phyloP scores from a whole-genome alignment of 2,113 vertebrate species.

The Saccopteryx leptura region DNA sequence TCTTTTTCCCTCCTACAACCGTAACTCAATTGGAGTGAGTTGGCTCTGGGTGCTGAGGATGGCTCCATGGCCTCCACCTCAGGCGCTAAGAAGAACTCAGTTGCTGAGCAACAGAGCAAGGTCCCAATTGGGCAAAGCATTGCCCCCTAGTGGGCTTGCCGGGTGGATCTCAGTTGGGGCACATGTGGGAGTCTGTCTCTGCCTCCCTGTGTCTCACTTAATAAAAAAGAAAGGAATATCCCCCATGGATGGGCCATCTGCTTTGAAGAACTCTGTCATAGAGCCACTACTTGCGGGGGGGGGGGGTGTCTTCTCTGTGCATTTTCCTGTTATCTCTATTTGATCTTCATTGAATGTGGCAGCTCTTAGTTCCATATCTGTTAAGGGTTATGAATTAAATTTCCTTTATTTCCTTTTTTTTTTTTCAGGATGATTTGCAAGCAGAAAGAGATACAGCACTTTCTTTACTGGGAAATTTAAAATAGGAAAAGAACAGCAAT shows the following conservation, averaged over 20 bases:
- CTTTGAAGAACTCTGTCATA: not conserved
- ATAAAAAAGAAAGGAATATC: not conserved
- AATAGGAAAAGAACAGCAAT: not conserved
- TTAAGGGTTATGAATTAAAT: not conserved
- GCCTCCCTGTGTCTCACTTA: too few species aligned
- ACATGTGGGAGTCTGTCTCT: too few species aligned
- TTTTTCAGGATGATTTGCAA: not conserved
- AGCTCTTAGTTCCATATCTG: not conserved
- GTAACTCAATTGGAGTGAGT: too few species aligned
- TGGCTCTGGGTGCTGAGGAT: too few species aligned
- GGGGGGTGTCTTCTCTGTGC: not conserved
- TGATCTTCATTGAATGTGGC: not conserved
- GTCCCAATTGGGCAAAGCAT: too few species aligned
- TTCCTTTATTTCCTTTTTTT: conserved; percentile 22
- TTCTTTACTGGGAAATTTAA: conserved; percentile 25
- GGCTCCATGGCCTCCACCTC: too few species aligned
- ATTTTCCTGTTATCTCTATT: not conserved
- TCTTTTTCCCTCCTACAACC: too few species aligned
- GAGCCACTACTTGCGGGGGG: not conserved
- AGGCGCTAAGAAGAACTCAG: too few species aligned
- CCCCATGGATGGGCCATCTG: not conserved
- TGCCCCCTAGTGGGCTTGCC: too few species aligned
- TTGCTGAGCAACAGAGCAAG: too few species aligned
- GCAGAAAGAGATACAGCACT: not conserved
- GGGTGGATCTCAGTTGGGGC: too few species aligned